These are phyloP conservation scores for Podarcis muralis DNA, from an alignment of 2,113 vertebrate genomes.

Conservation along the genomic window DNA sequence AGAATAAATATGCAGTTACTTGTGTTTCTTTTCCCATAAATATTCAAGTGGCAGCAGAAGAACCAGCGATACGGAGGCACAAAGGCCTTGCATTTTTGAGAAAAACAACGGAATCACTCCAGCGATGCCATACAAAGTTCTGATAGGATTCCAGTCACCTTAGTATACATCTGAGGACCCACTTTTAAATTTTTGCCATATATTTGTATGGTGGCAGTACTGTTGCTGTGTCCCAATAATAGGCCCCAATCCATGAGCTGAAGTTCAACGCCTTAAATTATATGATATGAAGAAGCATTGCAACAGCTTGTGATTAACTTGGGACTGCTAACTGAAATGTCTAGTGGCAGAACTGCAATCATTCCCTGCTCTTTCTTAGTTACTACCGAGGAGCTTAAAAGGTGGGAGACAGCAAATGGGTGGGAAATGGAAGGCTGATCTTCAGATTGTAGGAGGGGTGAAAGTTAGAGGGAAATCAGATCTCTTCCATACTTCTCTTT, in stretches of 20 bases:
- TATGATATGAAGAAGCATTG: not conserved
- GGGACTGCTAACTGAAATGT: not conserved
- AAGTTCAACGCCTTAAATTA: not conserved
- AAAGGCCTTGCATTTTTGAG: not conserved
- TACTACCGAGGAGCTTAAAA: not conserved
- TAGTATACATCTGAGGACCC: not conserved
- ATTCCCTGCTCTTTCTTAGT: not conserved
- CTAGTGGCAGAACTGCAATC: not conserved
- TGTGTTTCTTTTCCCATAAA: not conserved
- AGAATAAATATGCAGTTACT: not conserved
- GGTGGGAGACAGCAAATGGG: not conserved
- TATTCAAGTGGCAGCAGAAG: not conserved
- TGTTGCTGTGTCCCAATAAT: not conserved
- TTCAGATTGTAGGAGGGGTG: not conserved
- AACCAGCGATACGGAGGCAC: not conserved
- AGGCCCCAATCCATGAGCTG: not conserved
- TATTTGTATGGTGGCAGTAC: not conserved
- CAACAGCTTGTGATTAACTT: not conserved
- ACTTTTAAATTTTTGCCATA: not conserved
- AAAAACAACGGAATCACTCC: not conserved
- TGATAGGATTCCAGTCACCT: not conserved
- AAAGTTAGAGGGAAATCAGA: not conserved
- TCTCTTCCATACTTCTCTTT: not conserved
- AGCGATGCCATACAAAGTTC: slow-evolving; percentile 11
- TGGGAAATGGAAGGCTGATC: not conserved